A percentile compares a stretch with the other conserved stretches of the same genome.
Conservation (phyloP, 2,113 vertebrate species). For the Sorex fumeus region DNA sequence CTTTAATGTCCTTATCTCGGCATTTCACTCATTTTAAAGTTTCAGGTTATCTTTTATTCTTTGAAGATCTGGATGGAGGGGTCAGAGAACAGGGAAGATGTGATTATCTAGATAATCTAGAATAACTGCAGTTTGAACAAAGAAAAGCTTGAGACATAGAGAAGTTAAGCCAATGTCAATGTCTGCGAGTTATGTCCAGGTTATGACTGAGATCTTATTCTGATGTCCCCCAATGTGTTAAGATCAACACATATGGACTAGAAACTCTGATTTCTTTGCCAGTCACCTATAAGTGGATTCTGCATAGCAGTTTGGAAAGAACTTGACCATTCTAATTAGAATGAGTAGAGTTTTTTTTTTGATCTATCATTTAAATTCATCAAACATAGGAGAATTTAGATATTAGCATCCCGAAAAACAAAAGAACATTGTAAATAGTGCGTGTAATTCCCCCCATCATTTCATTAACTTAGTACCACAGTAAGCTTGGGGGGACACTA, state of each 20-base stretch:
- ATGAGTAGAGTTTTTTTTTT: neutral
- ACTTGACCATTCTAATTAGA: neutral
- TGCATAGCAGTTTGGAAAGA: neutral
- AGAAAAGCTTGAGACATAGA: neutral
- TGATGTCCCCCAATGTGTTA: neutral
- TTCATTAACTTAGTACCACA: neutral
- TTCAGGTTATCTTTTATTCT: neutral
- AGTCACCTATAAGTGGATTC: neutral
- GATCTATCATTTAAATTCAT: conserved; percentile 42
- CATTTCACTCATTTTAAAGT: neutral
- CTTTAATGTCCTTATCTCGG: neutral
- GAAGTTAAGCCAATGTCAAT: neutral
- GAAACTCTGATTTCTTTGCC: neutral
- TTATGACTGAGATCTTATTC: neutral
- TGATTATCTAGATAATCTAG: neutral
- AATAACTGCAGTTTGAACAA: neutral
- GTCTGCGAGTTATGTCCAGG: neutral
- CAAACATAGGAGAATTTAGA: conserved; percentile 23
- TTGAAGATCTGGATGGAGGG: neutral
- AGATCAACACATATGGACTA: neutral
- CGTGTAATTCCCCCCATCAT: neutral
- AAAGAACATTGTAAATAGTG: neutral
- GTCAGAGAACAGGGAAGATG: neutral
- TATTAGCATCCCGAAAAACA: neutral
- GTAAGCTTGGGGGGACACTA: neutral